Evolutionary conservation across 1,140 invertebrate genomes (phyloP).

Genomic region (Eumaeus atala): DNA sequence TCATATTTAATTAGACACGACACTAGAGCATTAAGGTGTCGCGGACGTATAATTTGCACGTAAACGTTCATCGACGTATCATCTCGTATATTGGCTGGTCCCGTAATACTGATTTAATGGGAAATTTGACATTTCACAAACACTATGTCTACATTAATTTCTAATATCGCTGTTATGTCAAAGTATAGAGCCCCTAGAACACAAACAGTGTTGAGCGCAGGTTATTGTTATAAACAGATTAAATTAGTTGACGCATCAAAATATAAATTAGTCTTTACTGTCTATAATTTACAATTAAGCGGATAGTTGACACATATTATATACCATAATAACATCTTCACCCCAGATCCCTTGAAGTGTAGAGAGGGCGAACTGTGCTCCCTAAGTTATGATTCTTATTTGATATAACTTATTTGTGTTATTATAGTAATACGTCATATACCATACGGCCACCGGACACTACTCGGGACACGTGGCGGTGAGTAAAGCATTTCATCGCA

Average conservation of each 20-base stretch:
- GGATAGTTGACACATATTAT: too few species aligned
- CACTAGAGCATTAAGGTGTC: neutral
- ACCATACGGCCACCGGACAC: too few species aligned
- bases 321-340: too few species aligned
- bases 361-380: too few species aligned
- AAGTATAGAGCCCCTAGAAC: neutral
- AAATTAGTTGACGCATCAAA: neutral
- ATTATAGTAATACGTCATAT: too few species aligned
- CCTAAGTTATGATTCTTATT: too few species aligned
- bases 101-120: neutral
- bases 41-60: neutral
- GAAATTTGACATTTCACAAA: conserved; percentile 10
- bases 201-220: neutral
- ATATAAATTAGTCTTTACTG: neutral
- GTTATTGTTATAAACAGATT: neutral
- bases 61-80: neutral
- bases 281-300: too few species aligned
- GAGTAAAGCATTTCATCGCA: too few species aligned
- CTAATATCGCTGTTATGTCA: conserved; percentile 6
- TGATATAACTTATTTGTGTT: too few species aligned
- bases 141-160: conserved; percentile 1
- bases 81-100: conserved; percentile 4
- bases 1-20: too few species aligned
- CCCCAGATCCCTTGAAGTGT: too few species aligned
- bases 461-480: too few species aligned